These are phyloP conservation scores for Chamaetylas fuelleborni DNA, from an alignment of 2,113 vertebrate species.

Conservation along the genomic window DNA sequence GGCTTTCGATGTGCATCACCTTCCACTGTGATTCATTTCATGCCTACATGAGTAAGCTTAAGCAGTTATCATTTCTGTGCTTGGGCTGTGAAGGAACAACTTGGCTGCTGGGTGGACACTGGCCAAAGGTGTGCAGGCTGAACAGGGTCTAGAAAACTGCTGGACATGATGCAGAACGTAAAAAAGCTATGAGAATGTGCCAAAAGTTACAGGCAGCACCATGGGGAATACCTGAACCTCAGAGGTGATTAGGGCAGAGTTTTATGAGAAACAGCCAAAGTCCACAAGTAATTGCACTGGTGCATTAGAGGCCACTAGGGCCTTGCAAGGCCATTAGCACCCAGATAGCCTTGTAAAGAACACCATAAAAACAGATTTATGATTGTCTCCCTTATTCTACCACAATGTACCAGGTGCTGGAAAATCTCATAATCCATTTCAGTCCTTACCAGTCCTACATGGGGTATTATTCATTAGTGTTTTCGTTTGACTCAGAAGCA, in stretches of 20 bases:
- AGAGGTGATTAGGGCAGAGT: not conserved
- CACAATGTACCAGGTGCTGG: not conserved
- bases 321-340: not conserved
- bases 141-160: not conserved
- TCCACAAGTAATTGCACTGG: not conserved
- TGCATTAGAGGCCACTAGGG: not conserved
- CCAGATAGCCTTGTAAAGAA: not conserved
- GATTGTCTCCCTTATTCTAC: not conserved
- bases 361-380: not conserved
- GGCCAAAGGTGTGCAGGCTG: not conserved
- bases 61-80: not conserved
- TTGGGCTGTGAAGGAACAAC: fast-evolving
- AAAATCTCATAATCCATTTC: not conserved
- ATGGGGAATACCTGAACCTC: not conserved
- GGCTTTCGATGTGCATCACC: not conserved
- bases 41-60: not conserved
- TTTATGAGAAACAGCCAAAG: not conserved
- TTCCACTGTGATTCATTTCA: not conserved
- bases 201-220: not conserved
- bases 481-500: not conserved
- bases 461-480: not conserved
- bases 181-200: not conserved
- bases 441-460: not conserved
- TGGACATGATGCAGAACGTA: fast-evolving
- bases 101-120: not conserved